These are phyloP conservation scores for Panulirus ornatus DNA, from an alignment of 1,140 invertebrate species.

Conservation along the genomic window DNA sequence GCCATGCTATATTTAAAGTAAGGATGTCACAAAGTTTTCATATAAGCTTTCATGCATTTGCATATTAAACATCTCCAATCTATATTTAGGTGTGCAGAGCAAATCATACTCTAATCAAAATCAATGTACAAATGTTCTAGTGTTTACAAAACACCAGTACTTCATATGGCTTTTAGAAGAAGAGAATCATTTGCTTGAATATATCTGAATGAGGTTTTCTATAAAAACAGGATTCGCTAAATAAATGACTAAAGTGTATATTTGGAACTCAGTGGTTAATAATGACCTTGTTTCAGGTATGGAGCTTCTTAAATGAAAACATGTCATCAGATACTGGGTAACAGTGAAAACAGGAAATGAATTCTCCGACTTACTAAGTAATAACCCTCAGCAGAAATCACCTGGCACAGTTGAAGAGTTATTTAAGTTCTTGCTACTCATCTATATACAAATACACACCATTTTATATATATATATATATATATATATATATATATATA, in stretches of 20 bases:
- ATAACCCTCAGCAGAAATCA: background rate
- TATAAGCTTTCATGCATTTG: background rate
- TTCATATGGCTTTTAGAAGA: background rate
- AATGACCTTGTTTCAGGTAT: background rate
- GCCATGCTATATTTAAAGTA: background rate
- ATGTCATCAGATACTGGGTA: background rate
- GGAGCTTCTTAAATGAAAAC: background rate
- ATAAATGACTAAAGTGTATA: background rate
- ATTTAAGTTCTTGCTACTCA: background rate
- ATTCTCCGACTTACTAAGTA: background rate
- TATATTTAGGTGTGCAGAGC: background rate
- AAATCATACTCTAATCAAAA: background rate
- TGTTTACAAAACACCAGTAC: too few relatives aligned
- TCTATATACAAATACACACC: slow-evolving; percentile 25
- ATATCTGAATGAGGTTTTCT: background rate
- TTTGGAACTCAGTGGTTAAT: background rate
- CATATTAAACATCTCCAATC: background rate
- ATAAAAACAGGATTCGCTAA: background rate
- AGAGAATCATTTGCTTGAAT: background rate
- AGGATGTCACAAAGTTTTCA: background rate
- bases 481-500: slow-evolving; percentile 3
- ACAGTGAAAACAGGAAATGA: background rate
- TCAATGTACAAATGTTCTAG: background rate
- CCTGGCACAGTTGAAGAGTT: background rate
- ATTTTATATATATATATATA: slow-evolving; percentile 12